Conservation (phyloP, 2,113 vertebrate genomes). For the Caranx melampygus region DNA sequence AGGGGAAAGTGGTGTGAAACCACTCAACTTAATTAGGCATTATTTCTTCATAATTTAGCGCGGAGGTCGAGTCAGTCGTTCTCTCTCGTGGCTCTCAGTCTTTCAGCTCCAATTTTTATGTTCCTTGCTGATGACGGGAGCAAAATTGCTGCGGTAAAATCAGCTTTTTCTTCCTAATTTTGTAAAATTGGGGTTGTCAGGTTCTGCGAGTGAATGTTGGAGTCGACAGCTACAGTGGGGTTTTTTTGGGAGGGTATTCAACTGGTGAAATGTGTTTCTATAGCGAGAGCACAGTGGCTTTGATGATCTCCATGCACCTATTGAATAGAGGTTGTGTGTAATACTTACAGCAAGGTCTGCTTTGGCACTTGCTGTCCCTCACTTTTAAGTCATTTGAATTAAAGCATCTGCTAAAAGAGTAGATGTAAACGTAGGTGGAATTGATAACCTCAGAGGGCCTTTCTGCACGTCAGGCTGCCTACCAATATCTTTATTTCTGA, state of each 20-base stretch:
- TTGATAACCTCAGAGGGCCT: constrained; percentile 13
- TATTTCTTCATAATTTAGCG: constrained; percentile 43
- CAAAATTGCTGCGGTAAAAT: constrained; percentile 3
- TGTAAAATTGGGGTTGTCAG: neutral
- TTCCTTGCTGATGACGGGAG: neutral
- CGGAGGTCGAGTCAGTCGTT: constrained; percentile 28
- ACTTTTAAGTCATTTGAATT: too few relatives aligned
- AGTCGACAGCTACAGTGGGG: neutral
- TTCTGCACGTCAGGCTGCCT: constrained; percentile 6
- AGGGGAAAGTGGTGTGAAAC: constrained; percentile 10
- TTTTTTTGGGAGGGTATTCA: neutral
- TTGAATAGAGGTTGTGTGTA: too few relatives aligned
- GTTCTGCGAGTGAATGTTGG: neutral
- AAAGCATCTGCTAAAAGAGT: too few relatives aligned
- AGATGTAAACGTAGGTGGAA: neutral
- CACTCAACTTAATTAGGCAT: constrained; percentile 36
- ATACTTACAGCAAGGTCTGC: too few relatives aligned
- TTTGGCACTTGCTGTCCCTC: too few relatives aligned
- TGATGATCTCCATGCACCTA: too few relatives aligned
- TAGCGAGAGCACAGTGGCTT: neutral
- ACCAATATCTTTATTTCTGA: constrained; percentile 17
- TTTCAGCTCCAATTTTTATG: neutral
- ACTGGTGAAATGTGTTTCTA: constrained; percentile 20
- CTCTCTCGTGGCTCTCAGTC: neutral
- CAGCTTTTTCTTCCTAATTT: neutral